phyloP scores from a whole-genome alignment of 2,113 vertebrate species.

The Canis aureus region DNA sequence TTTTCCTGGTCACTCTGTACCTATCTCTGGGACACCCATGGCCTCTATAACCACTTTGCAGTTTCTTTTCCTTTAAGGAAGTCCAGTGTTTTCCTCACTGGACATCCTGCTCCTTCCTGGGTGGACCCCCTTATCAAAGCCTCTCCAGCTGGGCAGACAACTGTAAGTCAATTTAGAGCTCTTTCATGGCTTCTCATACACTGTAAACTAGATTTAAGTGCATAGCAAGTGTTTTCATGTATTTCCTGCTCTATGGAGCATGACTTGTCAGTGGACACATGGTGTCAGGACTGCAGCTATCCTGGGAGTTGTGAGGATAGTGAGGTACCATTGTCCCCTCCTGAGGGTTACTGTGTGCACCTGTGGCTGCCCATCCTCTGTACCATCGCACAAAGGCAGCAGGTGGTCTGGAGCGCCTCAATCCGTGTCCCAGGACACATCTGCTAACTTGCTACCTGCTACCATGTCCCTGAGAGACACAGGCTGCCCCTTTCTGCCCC shows the following conservation, averaged over 20 bases:
- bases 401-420: background rate
- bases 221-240: accelerated
- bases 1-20: accelerated
- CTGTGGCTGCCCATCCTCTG: background rate
- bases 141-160: background rate
- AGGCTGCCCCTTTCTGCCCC: background rate
- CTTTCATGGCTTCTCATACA: accelerated
- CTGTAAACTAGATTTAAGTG: accelerated
- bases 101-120: background rate
- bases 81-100: background rate
- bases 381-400: accelerated
- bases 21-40: accelerated
- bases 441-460: no score
- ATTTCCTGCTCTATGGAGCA: background rate
- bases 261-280: background rate
- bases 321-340: background rate
- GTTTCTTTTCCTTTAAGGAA: background rate
- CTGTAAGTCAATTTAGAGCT: no score
- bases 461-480: background rate
- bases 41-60: background rate
- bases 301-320: accelerated
- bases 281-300: background rate
- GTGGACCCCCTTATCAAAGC: background rate
- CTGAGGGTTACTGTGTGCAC: background rate
- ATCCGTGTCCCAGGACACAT: accelerated